These are phyloP conservation scores for Sarcophaga variegata DNA, from an alignment of 2,888 invertebrate species.

Conservation along the genomic window DNA sequence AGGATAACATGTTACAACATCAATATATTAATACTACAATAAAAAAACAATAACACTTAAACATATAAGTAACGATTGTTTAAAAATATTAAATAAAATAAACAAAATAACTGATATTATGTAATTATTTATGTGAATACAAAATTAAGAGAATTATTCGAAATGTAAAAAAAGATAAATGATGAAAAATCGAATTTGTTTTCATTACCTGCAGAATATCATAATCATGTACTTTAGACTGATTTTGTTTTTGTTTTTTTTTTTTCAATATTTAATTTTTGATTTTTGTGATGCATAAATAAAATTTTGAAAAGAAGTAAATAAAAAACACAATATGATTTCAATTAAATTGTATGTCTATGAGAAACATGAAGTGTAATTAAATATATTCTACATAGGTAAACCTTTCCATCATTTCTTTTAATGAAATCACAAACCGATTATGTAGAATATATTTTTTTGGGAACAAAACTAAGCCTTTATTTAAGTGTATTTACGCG, in stretches of 20 bases:
- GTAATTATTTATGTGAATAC: conserved; percentile 25
- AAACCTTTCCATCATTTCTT: not conserved
- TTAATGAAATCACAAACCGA: too few relatives aligned
- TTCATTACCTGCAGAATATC: conserved; percentile 82
- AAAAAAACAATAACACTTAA: not conserved
- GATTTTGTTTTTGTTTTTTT: conserved; percentile 72
- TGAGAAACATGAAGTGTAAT: conserved; percentile 42
- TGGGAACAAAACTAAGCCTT: conserved; percentile 11
- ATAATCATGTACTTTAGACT: conserved; percentile 82
- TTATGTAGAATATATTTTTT: conserved; percentile 1
- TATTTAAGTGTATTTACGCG: conserved; percentile 24
- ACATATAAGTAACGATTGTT: not conserved
- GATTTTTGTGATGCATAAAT: conserved; percentile 63
- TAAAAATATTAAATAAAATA: not conserved
- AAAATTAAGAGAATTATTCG: conserved; percentile 37
- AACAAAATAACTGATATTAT: not conserved
- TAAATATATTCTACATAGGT: conserved; percentile 28
- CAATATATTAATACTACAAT: not conserved
- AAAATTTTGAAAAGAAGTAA: conserved; percentile 70
- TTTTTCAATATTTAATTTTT: conserved; percentile 31
- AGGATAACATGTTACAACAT: not conserved
- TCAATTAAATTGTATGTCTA: conserved; percentile 62
- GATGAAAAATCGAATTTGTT: conserved; percentile 38
- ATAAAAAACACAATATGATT: conserved; percentile 47
- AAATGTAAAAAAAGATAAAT: conserved; percentile 22